Conservation (phyloP, 2,888 invertebrate genomes). For the Smittia aterrima region DNA sequence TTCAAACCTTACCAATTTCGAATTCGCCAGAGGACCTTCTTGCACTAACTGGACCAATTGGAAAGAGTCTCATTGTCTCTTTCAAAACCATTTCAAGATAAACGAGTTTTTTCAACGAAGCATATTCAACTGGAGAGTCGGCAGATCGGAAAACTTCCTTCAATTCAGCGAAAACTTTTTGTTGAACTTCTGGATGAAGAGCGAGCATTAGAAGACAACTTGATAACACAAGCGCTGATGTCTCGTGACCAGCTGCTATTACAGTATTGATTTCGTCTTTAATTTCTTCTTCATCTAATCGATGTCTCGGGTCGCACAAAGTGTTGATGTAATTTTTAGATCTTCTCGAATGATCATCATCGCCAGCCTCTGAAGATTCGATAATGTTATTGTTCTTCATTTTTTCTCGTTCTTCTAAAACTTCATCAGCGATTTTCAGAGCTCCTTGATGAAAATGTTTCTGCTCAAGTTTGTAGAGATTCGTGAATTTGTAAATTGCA, state of each 20-base stretch:
- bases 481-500: not conserved
- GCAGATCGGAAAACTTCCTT: conserved; percentile 41
- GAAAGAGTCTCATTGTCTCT: conserved; percentile 50
- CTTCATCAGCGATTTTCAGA: not conserved
- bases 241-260: conserved; percentile 17
- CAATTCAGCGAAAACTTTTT: conserved; percentile 47
- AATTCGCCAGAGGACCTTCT: not conserved
- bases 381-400: no score
- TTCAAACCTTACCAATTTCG: not conserved
- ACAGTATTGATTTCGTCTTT: conserved; percentile 20
- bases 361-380: no score
- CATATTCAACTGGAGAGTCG: conserved; percentile 47
- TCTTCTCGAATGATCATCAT: not conserved
- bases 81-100: conserved; percentile 51
- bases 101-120: conserved; percentile 48
- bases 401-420: not conserved
- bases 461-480: not conserved
- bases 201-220: conserved; percentile 47
- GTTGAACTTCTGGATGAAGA: conserved; percentile 50
- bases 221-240: not conserved
- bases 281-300: not conserved
- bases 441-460: not conserved
- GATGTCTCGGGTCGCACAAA: not conserved
- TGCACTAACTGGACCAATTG: conserved; percentile 43
- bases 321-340: not conserved